Evolutionary conservation across 2,888 invertebrate species (phyloP), one percentile per base, ranked within the genome.

Genomic region (Matsumyia berberina): DNA sequence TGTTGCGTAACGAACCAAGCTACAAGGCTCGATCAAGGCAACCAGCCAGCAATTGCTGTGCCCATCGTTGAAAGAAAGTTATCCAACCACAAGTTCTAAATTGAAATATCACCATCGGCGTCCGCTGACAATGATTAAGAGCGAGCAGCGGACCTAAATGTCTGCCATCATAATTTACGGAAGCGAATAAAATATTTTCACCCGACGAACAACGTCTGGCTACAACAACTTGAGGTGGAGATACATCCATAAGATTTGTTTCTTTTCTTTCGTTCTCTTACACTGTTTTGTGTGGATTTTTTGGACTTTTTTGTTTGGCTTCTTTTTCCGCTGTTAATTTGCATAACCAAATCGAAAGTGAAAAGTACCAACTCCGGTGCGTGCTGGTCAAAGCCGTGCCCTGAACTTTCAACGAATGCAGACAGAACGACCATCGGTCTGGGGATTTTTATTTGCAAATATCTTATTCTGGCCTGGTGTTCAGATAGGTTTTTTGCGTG

Each of bases 261-360:
- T 60, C 42, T 57, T 35, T 35, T 62, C 33, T 62, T 67, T 60
- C 51, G 49, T 35, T 35, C 62, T 39, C 8, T 37, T 37, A 35
- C 31, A 67, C 42, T 67, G 42, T 19, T 49, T 12, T 42, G 0
- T 33, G n/a, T 51, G 31, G 8, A 46, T 33, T 12, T 44, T 29
- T 44, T 46, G 8, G 19, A 42, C 11, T 57, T 70, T 5, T 46
- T 73, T 39, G 53, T n/a, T 15, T 33, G 37, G 49, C 8, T 64
- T 70, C 33, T 42, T 44, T 44, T 55, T n/a, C n/a, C n/a, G n/a
- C n/a, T 17, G 51, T 24, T 39, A 53, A 85, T 85, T 85, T 85
- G 85, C 79, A 85, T 85, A 85, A 85, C 60, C 64, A 80, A 85
- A 85, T 80, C 85, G 85, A 85, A 85, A 85, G 85, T 85, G 85